Conservation (phyloP, 2,797 vertebrate species). For the Chromobotia macracanthus region DNA sequence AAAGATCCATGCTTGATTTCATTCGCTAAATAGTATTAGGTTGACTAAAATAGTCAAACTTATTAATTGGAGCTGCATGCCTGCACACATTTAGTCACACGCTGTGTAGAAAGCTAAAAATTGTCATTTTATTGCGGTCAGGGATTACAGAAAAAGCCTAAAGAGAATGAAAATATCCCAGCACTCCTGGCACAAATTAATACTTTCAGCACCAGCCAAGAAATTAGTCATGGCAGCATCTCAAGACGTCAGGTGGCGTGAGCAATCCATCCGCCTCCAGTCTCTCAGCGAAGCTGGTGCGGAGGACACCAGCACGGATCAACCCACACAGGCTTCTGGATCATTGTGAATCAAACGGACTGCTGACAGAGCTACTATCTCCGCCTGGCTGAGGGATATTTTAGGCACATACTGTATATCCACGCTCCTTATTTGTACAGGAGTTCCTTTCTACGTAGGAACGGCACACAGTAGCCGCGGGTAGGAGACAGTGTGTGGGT, state of each 20-base stretch:
- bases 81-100: too few relatives aligned
- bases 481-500: slow-evolving; percentile 62
- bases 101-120: too few relatives aligned
- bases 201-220: slow-evolving; percentile 53
- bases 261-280: slow-evolving; percentile 71
- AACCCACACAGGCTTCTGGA: slow-evolving; percentile 73
- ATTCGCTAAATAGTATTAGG: too few relatives aligned
- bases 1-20: too few relatives aligned
- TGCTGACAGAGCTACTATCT: slow-evolving; percentile 57
- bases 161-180: too few relatives aligned
- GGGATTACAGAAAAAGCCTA: not conserved
- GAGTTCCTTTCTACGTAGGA: slow-evolving; percentile 47
- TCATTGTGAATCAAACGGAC: slow-evolving; percentile 64
- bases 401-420: slow-evolving; percentile 67
- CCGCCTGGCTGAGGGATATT: slow-evolving; percentile 70
- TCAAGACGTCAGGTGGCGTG: slow-evolving; percentile 69
- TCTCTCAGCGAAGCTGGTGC: slow-evolving; percentile 74
- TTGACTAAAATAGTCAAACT: too few relatives aligned
- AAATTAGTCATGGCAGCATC: slow-evolving; percentile 64
- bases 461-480: slow-evolving; percentile 59
- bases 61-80: too few relatives aligned
- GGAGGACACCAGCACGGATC: slow-evolving; percentile 62
- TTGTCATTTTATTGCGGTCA: not conserved
- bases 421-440: slow-evolving; percentile 71
- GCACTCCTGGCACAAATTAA: not conserved